Conservation (phyloP, 2,113 vertebrate species). For the Chaetodon trifascialis region DNA sequence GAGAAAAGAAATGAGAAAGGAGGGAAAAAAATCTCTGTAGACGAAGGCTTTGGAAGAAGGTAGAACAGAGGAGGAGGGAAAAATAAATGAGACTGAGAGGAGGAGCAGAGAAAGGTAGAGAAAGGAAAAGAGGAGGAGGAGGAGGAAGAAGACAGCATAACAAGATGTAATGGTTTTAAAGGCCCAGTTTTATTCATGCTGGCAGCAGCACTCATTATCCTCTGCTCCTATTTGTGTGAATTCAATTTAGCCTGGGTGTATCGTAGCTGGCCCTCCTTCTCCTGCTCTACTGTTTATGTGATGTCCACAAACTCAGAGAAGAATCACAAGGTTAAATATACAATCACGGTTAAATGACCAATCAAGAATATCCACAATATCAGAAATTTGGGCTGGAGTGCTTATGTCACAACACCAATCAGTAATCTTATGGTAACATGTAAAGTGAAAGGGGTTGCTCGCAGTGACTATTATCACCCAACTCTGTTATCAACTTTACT, state of each 20-base stretch:
- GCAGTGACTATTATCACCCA: background rate
- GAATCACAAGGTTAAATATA: background rate
- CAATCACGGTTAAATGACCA: background rate
- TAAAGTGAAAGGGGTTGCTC: background rate
- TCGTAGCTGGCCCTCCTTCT: conserved; percentile 16
- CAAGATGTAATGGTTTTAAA: conserved; percentile 64
- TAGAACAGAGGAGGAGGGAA: conserved; percentile 30
- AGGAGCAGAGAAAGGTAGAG: conserved; percentile 40
- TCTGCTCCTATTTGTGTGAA: conserved; percentile 25
- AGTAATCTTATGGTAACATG: background rate
- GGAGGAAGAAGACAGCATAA: conserved; percentile 45
- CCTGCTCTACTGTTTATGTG: conserved; percentile 4
- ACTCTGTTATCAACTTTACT: no score
- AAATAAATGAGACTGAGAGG: conserved; percentile 36
- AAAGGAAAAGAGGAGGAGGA: conserved; percentile 47
- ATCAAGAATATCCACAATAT: background rate
- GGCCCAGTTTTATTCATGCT: conserved; percentile 43
- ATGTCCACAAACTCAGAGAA: no score
- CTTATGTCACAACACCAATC: background rate
- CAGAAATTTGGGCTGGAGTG: background rate
- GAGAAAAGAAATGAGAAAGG: conserved; percentile 28
- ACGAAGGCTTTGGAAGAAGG: conserved; percentile 26
- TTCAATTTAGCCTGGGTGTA: conserved; percentile 41
- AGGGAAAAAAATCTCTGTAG: conserved; percentile 25
- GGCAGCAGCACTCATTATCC: conserved; percentile 54